Evolutionary conservation across 1,140 invertebrate species (phyloP).

Genomic region (Latrodectus geometricus): DNA sequence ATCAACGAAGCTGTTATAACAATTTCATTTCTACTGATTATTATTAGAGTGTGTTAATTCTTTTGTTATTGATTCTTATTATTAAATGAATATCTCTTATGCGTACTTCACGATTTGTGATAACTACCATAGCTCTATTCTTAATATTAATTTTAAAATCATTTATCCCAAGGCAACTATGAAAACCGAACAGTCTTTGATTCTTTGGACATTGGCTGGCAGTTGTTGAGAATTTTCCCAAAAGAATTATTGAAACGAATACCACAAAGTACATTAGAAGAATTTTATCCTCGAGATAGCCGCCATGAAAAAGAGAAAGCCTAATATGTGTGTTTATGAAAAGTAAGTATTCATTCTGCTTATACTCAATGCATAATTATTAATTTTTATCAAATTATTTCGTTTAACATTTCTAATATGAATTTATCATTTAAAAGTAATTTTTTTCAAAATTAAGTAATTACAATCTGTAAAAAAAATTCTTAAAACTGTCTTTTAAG

Average conservation of each 20-base stretch:
- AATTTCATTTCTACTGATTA: too few species aligned
- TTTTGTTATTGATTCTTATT: too few species aligned
- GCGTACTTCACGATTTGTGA: too few species aligned
- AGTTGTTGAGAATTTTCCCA: constrained; percentile 99
- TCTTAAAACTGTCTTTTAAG: too few species aligned
- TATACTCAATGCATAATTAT: not conserved
- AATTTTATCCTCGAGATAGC: constrained; percentile 87
- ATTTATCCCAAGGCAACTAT: constrained; percentile 83
- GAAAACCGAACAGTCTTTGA: constrained; percentile 99
- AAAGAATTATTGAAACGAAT: constrained; percentile 99
- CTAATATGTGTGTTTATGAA: not conserved
- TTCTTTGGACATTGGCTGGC: constrained; percentile 99
- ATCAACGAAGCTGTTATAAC: too few species aligned
- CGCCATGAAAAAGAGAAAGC: constrained; percentile 31
- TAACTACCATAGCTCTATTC: too few species aligned
- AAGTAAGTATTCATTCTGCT: not conserved
- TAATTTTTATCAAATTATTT: not conserved
- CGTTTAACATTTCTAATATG: not conserved
- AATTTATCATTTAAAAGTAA: too few species aligned
- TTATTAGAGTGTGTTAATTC: too few species aligned
- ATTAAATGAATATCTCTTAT: too few species aligned
- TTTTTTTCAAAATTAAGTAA: too few species aligned
- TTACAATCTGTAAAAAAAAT: not conserved
- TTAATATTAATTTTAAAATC: too few species aligned
- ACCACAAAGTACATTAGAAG: constrained; percentile 91